Evolutionary conservation across 2,797 vertebrate species (phyloP).

Genomic region (Pygocentrus nattereri): DNA sequence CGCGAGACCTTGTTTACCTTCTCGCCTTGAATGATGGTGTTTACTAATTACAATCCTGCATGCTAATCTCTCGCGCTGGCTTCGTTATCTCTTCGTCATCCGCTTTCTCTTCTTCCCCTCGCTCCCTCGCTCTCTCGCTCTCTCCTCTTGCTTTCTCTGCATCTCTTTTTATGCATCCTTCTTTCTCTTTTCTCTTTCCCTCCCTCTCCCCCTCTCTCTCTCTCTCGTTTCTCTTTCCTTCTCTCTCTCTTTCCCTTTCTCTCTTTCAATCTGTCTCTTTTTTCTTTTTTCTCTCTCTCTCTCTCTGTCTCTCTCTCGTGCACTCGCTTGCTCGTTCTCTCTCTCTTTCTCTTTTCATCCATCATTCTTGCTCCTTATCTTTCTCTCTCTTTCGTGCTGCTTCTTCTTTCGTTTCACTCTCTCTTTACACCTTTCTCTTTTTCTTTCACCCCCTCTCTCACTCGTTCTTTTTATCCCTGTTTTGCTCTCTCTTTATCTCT

Average conservation of each 20-base stretch:
- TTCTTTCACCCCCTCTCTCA: not conserved
- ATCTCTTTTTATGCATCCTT: not conserved
- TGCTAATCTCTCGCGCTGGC: conserved; percentile 40
- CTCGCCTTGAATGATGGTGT: conserved; percentile 49
- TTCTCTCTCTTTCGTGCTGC: not conserved
- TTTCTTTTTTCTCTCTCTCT: not conserved
- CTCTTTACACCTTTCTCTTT: not conserved
- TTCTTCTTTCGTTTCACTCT: not conserved
- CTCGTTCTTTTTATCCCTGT: not conserved
- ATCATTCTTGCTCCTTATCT: not conserved
- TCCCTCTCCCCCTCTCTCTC: not conserved
- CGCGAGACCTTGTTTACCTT: conserved; percentile 58
- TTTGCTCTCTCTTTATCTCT: no score
- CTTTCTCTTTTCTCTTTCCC: not conserved
- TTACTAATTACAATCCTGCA: conserved; percentile 57
- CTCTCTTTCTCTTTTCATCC: not conserved
- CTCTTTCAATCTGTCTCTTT: not conserved
- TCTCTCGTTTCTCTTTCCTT: not conserved
- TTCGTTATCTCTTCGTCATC: not conserved
- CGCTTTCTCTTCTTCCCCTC: conserved; percentile 1
- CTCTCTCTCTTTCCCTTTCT: not conserved
- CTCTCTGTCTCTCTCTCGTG: not conserved
- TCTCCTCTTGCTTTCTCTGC: not conserved
- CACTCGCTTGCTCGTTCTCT: not conserved
- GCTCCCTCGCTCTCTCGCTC: not conserved